Percentiles rank a stretch among this genome's conserved stretches.
Evolutionary conservation across 30 jellyfish, hydroid and myxozoan species (phyloP).

Genomic region (Turritopsis rubra): DNA sequence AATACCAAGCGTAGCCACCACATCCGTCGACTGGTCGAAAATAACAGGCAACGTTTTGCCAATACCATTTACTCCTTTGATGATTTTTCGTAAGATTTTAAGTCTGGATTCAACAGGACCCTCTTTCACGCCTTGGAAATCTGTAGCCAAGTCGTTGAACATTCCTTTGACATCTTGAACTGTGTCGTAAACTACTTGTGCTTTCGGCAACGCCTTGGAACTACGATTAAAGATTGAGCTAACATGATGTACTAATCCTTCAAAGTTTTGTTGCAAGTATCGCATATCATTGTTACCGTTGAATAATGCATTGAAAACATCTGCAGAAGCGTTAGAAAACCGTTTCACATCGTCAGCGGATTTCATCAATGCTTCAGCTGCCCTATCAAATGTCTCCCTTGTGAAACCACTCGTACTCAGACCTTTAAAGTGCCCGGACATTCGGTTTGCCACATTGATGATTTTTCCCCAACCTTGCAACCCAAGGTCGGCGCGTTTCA

Average conservation of each 20-base stretch:
- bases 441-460: slow-evolving; percentile 34
- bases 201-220: slow-evolving; percentile 41
- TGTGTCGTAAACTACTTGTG: slow-evolving; percentile 45
- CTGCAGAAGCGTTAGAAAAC: slow-evolving; percentile 52
- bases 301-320: slow-evolving; percentile 54
- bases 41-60: slow-evolving; percentile 49
- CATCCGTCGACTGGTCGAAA: slow-evolving; percentile 56
- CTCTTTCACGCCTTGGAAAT: slow-evolving; percentile 26
- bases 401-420: slow-evolving; percentile 41
- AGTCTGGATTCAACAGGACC: slow-evolving; percentile 81
- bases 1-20: slow-evolving; percentile 41
- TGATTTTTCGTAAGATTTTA: slow-evolving; percentile 50
- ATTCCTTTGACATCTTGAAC: slow-evolving; percentile 36
- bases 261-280: slow-evolving; percentile 38
- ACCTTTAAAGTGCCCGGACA: slow-evolving; percentile 47
- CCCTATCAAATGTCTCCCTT: slow-evolving; percentile 49
- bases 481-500: slow-evolving; percentile 58
- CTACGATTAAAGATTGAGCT: slow-evolving; percentile 46
- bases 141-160: slow-evolving; percentile 10
- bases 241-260: slow-evolving; percentile 46
- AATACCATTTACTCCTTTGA: slow-evolving; percentile 46
- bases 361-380: slow-evolving; percentile 46
- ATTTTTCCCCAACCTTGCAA: slow-evolving; percentile 51
- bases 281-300: slow-evolving; percentile 57
- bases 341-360: slow-evolving; percentile 56